These are phyloP conservation scores for Tachysurus vachellii DNA, from an alignment of 2,113 vertebrate genomes.

Conservation along the genomic window DNA sequence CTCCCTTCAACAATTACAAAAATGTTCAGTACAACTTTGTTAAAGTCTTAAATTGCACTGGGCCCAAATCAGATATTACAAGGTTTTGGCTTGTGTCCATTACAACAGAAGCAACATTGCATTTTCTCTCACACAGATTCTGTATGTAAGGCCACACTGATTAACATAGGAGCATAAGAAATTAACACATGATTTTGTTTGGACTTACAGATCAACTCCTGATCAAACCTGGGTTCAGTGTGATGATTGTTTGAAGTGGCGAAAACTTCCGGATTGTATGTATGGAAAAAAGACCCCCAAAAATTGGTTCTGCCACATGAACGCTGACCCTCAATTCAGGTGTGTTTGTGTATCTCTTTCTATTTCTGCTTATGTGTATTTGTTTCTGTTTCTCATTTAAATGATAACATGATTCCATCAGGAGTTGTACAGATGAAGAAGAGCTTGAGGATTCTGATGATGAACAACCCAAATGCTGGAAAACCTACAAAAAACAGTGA, in stretches of 20 bases:
- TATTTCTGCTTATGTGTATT: not conserved
- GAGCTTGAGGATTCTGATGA: slow-evolving; percentile 87
- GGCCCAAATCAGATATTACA: too few species aligned
- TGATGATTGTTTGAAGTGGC: slow-evolving; percentile 82
- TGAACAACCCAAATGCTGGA: slow-evolving; percentile 82
- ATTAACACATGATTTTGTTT: not conserved
- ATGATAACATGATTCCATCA: slow-evolving; percentile 54
- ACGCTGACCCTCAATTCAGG: slow-evolving; percentile 84
- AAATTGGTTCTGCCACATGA: slow-evolving; percentile 88
- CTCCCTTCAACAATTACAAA: not conserved
- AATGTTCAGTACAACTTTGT: not conserved
- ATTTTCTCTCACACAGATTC: not conserved
- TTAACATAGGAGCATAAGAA: not conserved
- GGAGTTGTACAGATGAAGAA: slow-evolving; percentile 81
- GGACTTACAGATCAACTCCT: slow-evolving; percentile 78
- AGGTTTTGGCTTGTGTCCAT: not conserved
- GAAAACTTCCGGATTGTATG: slow-evolving; percentile 85
- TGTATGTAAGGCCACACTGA: not conserved
- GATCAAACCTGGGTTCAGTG: slow-evolving; percentile 97
- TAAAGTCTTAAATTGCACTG: not conserved
- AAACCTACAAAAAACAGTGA: slow-evolving; percentile 82
- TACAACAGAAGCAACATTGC: not conserved
- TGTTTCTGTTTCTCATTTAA: not conserved
- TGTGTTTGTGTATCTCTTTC: slow-evolving; percentile 10
- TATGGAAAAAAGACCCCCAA: slow-evolving; percentile 46